Evolutionary conservation across 1,140 invertebrate species (phyloP).

Genomic region (Pollicipes pollicipes): DNA sequence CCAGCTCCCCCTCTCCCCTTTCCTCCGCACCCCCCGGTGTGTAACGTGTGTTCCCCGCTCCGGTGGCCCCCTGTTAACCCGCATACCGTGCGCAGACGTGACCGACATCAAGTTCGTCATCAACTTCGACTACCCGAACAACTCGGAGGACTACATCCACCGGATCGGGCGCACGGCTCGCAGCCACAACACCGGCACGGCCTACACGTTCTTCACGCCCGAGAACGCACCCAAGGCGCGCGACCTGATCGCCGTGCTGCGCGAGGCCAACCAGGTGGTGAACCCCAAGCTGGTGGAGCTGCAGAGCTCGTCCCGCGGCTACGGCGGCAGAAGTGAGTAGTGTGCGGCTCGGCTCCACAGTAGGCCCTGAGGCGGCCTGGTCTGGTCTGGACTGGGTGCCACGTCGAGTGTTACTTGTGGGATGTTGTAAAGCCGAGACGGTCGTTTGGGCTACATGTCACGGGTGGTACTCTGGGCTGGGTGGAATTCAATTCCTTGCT

Average conservation of each 20-base stretch:
- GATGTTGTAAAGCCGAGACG: too few species aligned
- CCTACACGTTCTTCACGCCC: constrained; percentile 95
- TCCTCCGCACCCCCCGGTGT: too few species aligned
- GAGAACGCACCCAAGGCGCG: constrained; percentile 75
- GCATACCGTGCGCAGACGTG: constrained; percentile 60
- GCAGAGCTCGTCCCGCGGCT: constrained; percentile 25
- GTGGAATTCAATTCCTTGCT: too few species aligned
- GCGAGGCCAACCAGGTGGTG: constrained; percentile 88
- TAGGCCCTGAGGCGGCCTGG: too few species aligned
- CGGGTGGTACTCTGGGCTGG: too few species aligned
- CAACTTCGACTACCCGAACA: constrained; percentile 97
- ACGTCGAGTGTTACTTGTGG: too few species aligned
- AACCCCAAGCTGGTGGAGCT: constrained; percentile 47
- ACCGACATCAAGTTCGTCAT: constrained; percentile 98
- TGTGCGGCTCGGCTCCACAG: too few species aligned
- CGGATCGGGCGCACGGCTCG: constrained; percentile 93
- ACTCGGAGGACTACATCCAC: constrained; percentile 98
- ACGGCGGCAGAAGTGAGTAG: constrained; percentile 21
- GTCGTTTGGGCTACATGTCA: too few species aligned
- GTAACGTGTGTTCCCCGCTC: too few species aligned
- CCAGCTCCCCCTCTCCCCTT: too few species aligned
- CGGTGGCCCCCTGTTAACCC: too few species aligned
- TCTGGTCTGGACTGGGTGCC: too few species aligned
- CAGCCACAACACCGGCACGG: constrained; percentile 77
- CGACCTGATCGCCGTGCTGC: constrained; percentile 74